Evolutionary conservation across 1,140 invertebrate species (phyloP), one percentile per base, ranked within the genome.

Genomic region (Nomia melanderi): DNA sequence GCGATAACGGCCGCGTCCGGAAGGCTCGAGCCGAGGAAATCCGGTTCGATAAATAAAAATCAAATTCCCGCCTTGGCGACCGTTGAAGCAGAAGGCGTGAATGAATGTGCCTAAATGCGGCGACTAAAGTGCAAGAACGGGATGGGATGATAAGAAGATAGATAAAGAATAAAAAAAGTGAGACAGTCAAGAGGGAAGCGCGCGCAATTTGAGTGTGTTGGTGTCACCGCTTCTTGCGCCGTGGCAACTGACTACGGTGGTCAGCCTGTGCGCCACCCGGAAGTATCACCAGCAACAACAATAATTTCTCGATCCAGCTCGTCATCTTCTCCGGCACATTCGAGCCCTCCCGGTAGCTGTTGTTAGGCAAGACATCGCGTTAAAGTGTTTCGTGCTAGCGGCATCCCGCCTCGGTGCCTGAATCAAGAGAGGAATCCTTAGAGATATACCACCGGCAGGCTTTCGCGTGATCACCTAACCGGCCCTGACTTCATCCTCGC

Each of bases 191-290:
- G n/a, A 12, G 23, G 29, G 17, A 27, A 44, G n/a, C 1, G 27
- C n/a, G 44, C 17, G 56, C 44, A 62, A 27, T 9, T 44, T 44
- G n/a, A 63, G 11, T 54, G 57, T 62, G 23, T 64, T 65, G 86
- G 81, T 87, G 88, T 90, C 88, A 90, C 90, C 90, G 90, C 83
- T 90, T 90, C 75, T 88, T 90, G 83, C 81, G 89, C 50, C 89
- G 85, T 60, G 65, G 65, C 59, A 89, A 81, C 80, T 87, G 86
- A 82, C 82, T 65, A 65, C 62, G 60, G 56, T 69, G 80, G 77
- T 78, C 74, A 75, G 85, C 83, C 80, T 90, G 88, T 71, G 87
- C 63, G 54, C 79, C 41, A 44, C 41, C 88, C 69, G 90, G 88
- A 82, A 90, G 86, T 70, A 90, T 73, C 84, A 91, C 87, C 87